Evolutionary conservation across 2,797 vertebrate genomes (phyloP).

Genomic region (Sparidentex hasta): DNA sequence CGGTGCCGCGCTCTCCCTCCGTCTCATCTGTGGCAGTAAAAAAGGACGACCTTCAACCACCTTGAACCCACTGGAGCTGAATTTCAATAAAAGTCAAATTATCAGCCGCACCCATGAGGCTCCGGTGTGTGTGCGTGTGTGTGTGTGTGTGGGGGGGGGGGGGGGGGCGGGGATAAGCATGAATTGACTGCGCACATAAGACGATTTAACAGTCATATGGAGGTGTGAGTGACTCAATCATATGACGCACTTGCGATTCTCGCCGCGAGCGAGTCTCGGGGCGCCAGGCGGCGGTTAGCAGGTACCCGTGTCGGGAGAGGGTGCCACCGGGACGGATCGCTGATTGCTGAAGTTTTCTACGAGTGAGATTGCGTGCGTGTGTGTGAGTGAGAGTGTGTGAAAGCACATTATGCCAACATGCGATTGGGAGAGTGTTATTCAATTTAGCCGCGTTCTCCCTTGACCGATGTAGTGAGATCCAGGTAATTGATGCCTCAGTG

Average conservation of each 20-base stretch:
- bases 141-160: constrained; percentile 40
- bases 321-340: constrained; percentile 52
- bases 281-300: constrained; percentile 42
- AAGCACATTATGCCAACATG: constrained; percentile 26
- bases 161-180: no score
- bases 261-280: constrained; percentile 43
- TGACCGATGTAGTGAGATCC: constrained; percentile 68
- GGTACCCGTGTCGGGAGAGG: constrained; percentile 49
- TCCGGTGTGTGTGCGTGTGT: no score
- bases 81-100: constrained; percentile 87
- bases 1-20: constrained; percentile 35
- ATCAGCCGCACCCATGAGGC: constrained; percentile 73
- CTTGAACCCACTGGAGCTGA: constrained; percentile 81
- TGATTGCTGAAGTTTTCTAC: constrained; percentile 57
- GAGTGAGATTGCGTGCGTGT: neutral
- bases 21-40: constrained; percentile 66
- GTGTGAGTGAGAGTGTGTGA: neutral
- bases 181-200: constrained; percentile 74
- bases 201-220: constrained; percentile 79
- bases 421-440: constrained; percentile 68
- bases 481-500: constrained; percentile 78
- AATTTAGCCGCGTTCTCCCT: constrained; percentile 77
- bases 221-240: constrained; percentile 83
- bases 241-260: constrained; percentile 52
- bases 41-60: constrained; percentile 81